These are phyloP conservation scores for Dasyornis broadbenti DNA, from an alignment of 2,113 vertebrate genomes.

Conservation along the genomic window DNA sequence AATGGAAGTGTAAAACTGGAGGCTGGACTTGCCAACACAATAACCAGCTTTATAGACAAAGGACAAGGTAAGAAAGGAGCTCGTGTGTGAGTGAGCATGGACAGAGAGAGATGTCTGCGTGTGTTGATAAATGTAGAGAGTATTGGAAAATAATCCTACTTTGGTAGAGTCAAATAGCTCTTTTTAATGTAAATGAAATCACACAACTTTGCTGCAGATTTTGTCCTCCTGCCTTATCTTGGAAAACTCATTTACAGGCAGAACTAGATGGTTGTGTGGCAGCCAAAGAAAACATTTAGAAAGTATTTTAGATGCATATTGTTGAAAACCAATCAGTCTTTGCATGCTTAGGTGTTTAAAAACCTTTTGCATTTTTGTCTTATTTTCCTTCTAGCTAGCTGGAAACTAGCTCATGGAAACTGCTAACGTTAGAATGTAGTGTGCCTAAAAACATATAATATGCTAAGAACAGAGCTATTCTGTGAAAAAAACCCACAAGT, in stretches of 20 bases:
- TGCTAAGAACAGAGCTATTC: background rate
- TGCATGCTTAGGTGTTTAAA: background rate
- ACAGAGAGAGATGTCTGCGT: background rate
- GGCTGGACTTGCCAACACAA: slow-evolving; percentile 91
- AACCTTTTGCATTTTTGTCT: background rate
- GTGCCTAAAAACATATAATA: background rate
- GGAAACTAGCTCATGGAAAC: background rate
- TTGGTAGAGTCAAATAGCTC: background rate
- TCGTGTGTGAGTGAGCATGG: background rate
- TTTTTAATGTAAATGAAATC: background rate
- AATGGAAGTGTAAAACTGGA: slow-evolving; percentile 89
- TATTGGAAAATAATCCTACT: background rate
- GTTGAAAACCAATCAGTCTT: background rate
- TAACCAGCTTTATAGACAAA: slow-evolving; percentile 98
- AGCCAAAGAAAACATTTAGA: background rate
- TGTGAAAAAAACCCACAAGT: background rate
- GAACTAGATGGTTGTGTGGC: background rate
- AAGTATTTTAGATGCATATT: background rate
- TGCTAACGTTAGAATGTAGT: background rate
- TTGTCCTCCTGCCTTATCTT: background rate
- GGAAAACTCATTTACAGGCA: background rate
- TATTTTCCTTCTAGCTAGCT: background rate
- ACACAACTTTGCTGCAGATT: background rate
- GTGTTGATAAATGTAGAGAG: background rate
- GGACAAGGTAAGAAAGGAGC: slow-evolving; percentile 87